Evolutionary conservation across 2,113 vertebrate species (phyloP), one percentile per base, ranked within the genome.

Genomic region (Phoenicopterus ruber): DNA sequence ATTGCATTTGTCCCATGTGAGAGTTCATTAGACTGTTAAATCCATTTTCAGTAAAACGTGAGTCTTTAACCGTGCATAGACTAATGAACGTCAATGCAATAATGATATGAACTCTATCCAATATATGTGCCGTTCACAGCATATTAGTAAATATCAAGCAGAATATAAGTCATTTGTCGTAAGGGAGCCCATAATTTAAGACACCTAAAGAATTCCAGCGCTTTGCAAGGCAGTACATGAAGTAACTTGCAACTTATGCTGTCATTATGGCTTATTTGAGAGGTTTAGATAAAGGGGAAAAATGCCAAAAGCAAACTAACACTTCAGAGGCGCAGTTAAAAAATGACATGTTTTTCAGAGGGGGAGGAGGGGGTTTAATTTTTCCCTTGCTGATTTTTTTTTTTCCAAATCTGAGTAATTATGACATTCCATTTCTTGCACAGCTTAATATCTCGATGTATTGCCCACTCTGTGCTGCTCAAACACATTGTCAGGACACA

Each of bases 271-370:
- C 95, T 96, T 92, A 87, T 93, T 94, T 89, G 88, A 96, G 93
- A 91, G 73, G 78, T 92, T 91, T 94, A 95, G 89, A 95, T 95
- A 94, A 94, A 94, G 85, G 25, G 82, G 65, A 36, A 93, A 94
- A 96, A n/a, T 96, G 96, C 96, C 95, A 97, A 96, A 93, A 97
- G 95, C 89, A 93, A 97, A 92, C 76, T 95, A 95, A 94, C 82
- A 94, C 96, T 97, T 96, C 93, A 95, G 96, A 95, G 77, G 57
- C 91, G 86, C 72, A 66, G 95, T 32, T 94, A 59, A 94, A 95
- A 96, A 93, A 71, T 94, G 17, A 90, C 90, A 94, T 49, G 74
- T 5, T 94, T 83, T 82, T 82, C n/a, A 50, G 17, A 32, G 29
- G 50, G 55, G 69, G 28, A 55, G 34, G 18, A 54, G 22, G 17